Percentiles rank a stretch among this genome's conserved stretches.
phyloP scores from a whole-genome alignment of 2,888 invertebrate species.

The Stegana nigrithorax region DNA sequence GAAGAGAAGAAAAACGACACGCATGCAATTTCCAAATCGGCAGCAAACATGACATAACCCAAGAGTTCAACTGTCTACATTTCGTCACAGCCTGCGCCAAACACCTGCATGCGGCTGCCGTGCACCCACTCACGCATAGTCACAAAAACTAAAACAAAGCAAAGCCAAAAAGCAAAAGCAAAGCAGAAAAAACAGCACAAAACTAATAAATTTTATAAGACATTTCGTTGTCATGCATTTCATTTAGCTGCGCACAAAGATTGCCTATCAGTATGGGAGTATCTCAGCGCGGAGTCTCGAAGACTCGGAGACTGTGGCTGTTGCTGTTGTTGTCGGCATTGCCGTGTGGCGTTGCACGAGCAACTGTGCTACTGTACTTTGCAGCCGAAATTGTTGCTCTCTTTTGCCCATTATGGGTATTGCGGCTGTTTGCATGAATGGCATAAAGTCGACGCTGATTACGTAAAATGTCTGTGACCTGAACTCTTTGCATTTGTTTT shows the following conservation, averaged over 20 bases:
- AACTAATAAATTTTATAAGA: neutral
- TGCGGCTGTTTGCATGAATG: neutral
- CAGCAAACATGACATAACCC: conserved; percentile 43
- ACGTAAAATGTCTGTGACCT: conserved; percentile 58
- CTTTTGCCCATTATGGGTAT: too few relatives aligned
- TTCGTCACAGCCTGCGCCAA: conserved; percentile 35
- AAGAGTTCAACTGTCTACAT: conserved; percentile 51
- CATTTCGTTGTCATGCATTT: neutral
- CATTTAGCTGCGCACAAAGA: too few relatives aligned
- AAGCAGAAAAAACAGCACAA: too few relatives aligned
- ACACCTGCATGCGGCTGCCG: neutral
- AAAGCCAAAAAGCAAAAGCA: too few relatives aligned
- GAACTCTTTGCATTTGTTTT: conserved; percentile 56
- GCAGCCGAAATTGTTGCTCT: too few relatives aligned
- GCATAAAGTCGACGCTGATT: conserved; percentile 31
- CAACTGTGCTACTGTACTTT: too few relatives aligned
- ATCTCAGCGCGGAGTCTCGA: neutral
- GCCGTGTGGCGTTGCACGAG: too few relatives aligned
- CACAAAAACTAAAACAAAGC: too few relatives aligned
- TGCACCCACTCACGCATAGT: too few relatives aligned
- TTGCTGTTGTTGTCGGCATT: neutral
- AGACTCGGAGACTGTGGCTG: neutral
- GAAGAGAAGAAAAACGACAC: neutral
- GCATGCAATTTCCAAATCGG: neutral
- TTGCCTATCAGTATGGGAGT: conserved; percentile 2